These are phyloP conservation scores for Nemurella pictetii DNA, from an alignment of 2,888 invertebrate species.

Conservation along the genomic window DNA sequence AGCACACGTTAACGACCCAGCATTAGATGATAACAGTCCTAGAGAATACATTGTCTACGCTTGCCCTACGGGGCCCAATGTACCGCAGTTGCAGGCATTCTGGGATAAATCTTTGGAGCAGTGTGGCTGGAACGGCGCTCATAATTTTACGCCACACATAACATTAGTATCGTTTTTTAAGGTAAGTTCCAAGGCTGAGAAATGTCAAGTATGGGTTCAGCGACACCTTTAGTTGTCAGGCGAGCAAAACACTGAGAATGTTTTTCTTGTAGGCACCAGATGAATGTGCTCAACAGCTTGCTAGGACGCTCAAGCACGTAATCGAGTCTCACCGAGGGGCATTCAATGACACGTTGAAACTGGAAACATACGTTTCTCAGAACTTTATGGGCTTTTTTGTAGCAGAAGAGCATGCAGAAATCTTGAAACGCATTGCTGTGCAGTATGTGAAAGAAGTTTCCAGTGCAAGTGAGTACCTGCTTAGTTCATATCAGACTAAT, in stretches of 20 bases:
- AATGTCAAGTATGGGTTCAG: background rate
- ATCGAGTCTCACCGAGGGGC: slow-evolving; percentile 57
- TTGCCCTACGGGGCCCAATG: slow-evolving; percentile 77
- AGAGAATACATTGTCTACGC: slow-evolving; percentile 87
- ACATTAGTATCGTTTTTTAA: slow-evolving; percentile 88
- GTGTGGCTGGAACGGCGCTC: slow-evolving; percentile 88
- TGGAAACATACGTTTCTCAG: slow-evolving; percentile 82
- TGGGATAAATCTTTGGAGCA: slow-evolving; percentile 74
- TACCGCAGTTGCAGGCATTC: slow-evolving; percentile 73
- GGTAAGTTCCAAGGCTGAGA: slow-evolving; percentile 54
- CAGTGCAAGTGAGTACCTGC: slow-evolving; percentile 65
- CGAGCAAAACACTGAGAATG: background rate
- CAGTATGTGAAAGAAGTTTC: slow-evolving; percentile 81
- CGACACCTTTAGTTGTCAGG: too few relatives aligned
- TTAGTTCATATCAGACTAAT: too few relatives aligned
- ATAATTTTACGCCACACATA: slow-evolving; percentile 87
- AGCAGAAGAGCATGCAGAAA: slow-evolving; percentile 78
- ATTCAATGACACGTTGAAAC: slow-evolving; percentile 54
- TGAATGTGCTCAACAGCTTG: slow-evolving; percentile 69
- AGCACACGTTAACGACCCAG: slow-evolving; percentile 84
- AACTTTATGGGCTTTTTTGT: slow-evolving; percentile 93
- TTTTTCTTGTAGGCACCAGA: slow-evolving; percentile 67
- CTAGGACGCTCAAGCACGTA: slow-evolving; percentile 72
- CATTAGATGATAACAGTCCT: slow-evolving; percentile 73
- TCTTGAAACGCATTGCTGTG: slow-evolving; percentile 75